Evolutionary conservation across 2,888 invertebrate genomes (phyloP).

Genomic region (Proisotoma minuta): DNA sequence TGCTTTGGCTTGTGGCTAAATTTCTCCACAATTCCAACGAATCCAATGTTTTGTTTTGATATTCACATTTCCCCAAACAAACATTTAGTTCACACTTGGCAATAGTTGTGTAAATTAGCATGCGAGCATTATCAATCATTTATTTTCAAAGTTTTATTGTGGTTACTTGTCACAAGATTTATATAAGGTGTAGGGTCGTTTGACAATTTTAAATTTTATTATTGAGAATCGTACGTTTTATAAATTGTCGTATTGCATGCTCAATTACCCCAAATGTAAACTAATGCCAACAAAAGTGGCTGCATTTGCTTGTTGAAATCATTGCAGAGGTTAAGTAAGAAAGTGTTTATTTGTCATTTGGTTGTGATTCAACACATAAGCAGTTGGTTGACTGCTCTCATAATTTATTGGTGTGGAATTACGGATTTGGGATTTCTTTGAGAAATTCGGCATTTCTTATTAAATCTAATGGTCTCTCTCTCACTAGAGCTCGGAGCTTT

Average conservation of each 20-base stretch:
- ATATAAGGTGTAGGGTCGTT: too few relatives aligned
- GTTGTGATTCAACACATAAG: neutral
- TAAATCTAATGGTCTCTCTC: slow-evolving; percentile 40
- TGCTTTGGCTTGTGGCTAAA: neutral
- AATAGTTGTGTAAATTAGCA: too few relatives aligned
- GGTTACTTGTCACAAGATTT: too few relatives aligned
- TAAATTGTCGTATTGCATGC: slow-evolving; percentile 21
- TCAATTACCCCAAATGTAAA: slow-evolving; percentile 13
- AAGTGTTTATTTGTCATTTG: too few relatives aligned
- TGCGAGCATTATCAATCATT: too few relatives aligned
- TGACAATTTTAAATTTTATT: too few relatives aligned
- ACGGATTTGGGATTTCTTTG: neutral
- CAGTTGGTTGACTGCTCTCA: neutral
- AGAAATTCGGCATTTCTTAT: slow-evolving; percentile 30
- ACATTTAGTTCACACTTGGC: too few relatives aligned
- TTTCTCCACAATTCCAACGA: too few relatives aligned
- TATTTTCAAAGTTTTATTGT: too few relatives aligned
- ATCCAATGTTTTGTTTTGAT: too few relatives aligned
- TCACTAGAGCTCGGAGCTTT: slow-evolving; percentile 34
- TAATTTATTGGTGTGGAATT: neutral
- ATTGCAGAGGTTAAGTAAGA: neutral
- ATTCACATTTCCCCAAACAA: neutral
- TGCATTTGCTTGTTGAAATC: neutral
- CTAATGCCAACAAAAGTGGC: neutral
- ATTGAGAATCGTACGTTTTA: too few relatives aligned